A percentile compares a stretch with the other conserved stretches of the same genome.
Conservation (phyloP, 2,888 invertebrate genomes). For the Pseudococcus viburni region DNA sequence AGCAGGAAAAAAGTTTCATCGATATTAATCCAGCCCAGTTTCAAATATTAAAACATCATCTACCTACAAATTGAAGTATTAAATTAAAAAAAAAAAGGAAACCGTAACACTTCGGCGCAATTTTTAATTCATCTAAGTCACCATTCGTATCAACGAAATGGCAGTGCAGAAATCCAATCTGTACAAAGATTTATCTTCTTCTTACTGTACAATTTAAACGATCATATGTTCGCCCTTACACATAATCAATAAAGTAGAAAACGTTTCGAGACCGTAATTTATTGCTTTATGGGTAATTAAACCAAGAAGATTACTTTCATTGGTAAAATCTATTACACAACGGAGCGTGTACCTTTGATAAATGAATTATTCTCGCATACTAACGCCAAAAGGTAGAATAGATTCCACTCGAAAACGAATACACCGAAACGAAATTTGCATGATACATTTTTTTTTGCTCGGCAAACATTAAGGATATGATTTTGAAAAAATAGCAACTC, state of each 20-base stretch:
- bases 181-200: constrained; percentile 40
- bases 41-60: background rate
- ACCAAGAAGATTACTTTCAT: constrained; percentile 44
- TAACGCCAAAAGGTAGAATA: background rate
- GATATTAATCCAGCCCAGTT: background rate
- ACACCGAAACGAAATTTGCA: constrained; percentile 5
- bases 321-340: constrained; percentile 47
- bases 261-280: constrained; percentile 44
- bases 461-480: constrained; percentile 25
- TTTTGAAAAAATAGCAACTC: background rate
- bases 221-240: constrained; percentile 34
- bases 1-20: background rate
- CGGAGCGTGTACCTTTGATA: constrained; percentile 36
- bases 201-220: constrained; percentile 26
- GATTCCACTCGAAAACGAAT: background rate
- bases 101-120: background rate
- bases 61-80: background rate
- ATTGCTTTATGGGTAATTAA: constrained; percentile 44
- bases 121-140: constrained; percentile 21
- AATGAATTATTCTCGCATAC: constrained; percentile 36
- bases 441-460: constrained; percentile 25
- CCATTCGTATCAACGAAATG: background rate
- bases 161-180: constrained; percentile 37
- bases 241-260: constrained; percentile 44
- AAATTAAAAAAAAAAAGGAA: background rate